phyloP scores from a whole-genome alignment of 2,113 vertebrate genomes.

The Petromus typicus region DNA sequence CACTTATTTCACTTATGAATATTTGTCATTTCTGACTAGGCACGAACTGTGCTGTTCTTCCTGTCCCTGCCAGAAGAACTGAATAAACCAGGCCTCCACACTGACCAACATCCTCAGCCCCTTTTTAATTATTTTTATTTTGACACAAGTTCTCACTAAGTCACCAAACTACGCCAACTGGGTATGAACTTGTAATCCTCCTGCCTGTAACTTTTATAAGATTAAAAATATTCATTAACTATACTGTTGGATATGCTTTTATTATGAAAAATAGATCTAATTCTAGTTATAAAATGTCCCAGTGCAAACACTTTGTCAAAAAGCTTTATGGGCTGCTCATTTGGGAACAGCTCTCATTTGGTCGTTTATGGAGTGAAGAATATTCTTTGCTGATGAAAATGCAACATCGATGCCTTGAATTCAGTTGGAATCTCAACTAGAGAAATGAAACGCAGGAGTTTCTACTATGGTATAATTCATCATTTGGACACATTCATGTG shows the following conservation, averaged over 20 bases:
- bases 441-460: not conserved
- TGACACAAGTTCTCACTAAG: not conserved
- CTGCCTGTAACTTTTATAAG: not conserved
- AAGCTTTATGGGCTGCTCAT: not conserved
- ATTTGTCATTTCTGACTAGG: not conserved
- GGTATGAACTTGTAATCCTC: not conserved
- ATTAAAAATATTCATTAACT: conserved; percentile 28
- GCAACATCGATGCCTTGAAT: conserved; percentile 41
- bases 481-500: not conserved
- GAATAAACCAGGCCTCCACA: not conserved
- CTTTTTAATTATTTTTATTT: not conserved
- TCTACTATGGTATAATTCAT: conserved; percentile 19
- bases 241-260: not conserved
- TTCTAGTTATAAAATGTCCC: not conserved
- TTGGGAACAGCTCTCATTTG: not conserved
- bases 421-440: conserved; percentile 25
- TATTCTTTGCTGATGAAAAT: not conserved
- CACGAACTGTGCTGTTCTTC: not conserved
- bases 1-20: not conserved
- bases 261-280: conserved; percentile 30
- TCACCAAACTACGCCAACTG: not conserved
- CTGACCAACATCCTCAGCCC: not conserved
- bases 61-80: no score
- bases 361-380: not conserved
- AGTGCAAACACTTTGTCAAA: conserved; percentile 60